Evolutionary conservation across 2,113 vertebrate species (phyloP).

Genomic region (Antennarius striatus): DNA sequence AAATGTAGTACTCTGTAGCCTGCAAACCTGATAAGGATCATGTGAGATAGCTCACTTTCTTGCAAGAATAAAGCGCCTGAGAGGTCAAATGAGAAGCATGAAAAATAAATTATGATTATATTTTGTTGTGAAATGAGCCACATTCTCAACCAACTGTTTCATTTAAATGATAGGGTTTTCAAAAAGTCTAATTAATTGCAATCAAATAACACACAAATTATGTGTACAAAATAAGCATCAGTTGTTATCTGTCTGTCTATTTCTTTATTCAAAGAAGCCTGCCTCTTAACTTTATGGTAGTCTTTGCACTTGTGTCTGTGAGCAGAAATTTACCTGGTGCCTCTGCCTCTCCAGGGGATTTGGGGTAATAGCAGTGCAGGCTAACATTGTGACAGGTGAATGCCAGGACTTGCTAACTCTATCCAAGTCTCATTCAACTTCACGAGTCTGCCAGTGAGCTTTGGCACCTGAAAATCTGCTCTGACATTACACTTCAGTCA

Average conservation of each 20-base stretch:
- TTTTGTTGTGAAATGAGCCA: slow-evolving; percentile 16
- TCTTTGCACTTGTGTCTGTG: slow-evolving; percentile 2
- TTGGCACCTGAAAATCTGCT: slow-evolving; percentile 11
- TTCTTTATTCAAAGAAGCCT: background rate
- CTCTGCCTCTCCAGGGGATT: slow-evolving; percentile 39
- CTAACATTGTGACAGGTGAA: slow-evolving; percentile 55
- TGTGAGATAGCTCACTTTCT: slow-evolving; percentile 4
- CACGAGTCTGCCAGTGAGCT: slow-evolving; percentile 19
- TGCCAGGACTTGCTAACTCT: slow-evolving; percentile 40
- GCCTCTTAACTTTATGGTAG: background rate
- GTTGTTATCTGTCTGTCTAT: background rate
- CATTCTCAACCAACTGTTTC: slow-evolving; percentile 15
- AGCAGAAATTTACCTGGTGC: slow-evolving; percentile 46
- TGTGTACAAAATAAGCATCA: slow-evolving; percentile 1
- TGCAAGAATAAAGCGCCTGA: slow-evolving; percentile 46
- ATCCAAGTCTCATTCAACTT: slow-evolving; percentile 42
- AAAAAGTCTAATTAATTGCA: slow-evolving; percentile 3
- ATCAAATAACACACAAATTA: background rate
- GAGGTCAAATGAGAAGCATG: slow-evolving; percentile 30
- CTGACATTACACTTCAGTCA: slow-evolving; percentile 19
- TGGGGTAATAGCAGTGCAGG: slow-evolving; percentile 31
- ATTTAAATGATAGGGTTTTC: slow-evolving; percentile 7
- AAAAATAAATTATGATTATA: slow-evolving; percentile 30
- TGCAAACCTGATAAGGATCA: slow-evolving; percentile 32
- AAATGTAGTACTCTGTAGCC: slow-evolving; percentile 9